A percentile compares a stretch with the other conserved stretches of the same genome.
Conservation (phyloP, 2,888 invertebrate genomes). For the Celastrina argiolus region DNA sequence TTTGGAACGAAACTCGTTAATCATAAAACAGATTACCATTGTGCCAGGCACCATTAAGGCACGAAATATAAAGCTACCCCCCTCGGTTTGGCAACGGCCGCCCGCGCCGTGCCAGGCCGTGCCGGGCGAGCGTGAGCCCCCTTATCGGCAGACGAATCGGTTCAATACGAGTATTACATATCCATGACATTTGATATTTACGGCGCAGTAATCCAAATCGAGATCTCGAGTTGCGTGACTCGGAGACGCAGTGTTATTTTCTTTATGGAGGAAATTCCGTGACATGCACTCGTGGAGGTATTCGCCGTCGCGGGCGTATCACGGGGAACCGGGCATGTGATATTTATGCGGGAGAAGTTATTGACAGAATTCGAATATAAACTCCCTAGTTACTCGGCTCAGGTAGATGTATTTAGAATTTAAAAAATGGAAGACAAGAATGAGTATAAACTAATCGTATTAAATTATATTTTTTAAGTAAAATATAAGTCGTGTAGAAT, state of each 20-base stretch:
- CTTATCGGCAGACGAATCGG: conserved; percentile 73
- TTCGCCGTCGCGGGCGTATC: conserved; percentile 12
- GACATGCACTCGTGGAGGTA: conserved; percentile 41
- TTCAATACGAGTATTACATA: conserved; percentile 73
- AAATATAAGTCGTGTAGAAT: too few species aligned
- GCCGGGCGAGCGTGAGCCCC: conserved; percentile 64
- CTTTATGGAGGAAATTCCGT: conserved; percentile 15
- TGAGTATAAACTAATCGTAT: neutral
- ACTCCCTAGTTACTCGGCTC: neutral
- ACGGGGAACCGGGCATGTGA: neutral
- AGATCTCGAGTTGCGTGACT: conserved; percentile 64
- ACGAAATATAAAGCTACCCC: conserved; percentile 57
- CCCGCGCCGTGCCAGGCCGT: conserved; percentile 55
- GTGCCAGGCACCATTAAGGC: conserved; percentile 53
- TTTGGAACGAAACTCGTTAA: conserved; percentile 46
- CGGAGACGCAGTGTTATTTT: conserved; percentile 47
- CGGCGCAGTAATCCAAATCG: conserved; percentile 66
- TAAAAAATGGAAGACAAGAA: neutral
- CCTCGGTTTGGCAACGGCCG: conserved; percentile 56
- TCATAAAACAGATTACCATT: conserved; percentile 51
- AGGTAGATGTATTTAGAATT: neutral
- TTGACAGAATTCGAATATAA: neutral
- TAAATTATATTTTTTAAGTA: too few species aligned
- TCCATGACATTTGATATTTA: conserved; percentile 75
- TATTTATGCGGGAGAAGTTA: neutral